Percentiles rank a stretch among this genome's conserved stretches.
These are phyloP conservation scores for Gandaritis pyraliata DNA, from an alignment of 2,888 invertebrate species.

Conservation along the genomic window DNA sequence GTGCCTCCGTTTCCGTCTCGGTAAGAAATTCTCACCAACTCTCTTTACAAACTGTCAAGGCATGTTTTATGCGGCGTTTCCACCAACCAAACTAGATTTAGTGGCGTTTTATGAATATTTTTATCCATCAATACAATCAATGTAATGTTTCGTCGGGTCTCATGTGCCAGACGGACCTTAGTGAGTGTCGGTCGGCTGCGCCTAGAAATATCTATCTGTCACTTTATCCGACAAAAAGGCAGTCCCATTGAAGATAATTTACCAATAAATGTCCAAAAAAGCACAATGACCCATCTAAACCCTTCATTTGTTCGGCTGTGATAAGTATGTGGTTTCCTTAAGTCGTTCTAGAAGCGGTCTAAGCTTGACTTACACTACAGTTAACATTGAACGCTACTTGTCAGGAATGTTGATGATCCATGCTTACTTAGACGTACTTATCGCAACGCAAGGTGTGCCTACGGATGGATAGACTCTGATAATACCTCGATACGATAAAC, in stretches of 20 bases:
- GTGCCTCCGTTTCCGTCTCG: slow-evolving; percentile 79
- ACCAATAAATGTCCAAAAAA: neutral
- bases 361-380: slow-evolving; percentile 29
- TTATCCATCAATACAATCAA: no score
- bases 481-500: slow-evolving; percentile 48
- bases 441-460: slow-evolving; percentile 42
- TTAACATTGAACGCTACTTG: slow-evolving; percentile 52
- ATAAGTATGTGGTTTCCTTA: slow-evolving; percentile 8
- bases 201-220: no score
- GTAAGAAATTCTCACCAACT: slow-evolving; percentile 54
- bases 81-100: neutral
- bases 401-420: slow-evolving; percentile 65
- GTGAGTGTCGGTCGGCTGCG: no score
- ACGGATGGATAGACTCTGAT: slow-evolving; percentile 46
- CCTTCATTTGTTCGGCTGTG: neutral
- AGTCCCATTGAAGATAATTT: no score
- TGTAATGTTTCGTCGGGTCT: no score
- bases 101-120: neutral
- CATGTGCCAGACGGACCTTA: no score
- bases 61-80: neutral
- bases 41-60: neutral
- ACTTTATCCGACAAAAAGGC: no score
- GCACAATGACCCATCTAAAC: neutral
- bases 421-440: slow-evolving; percentile 50
- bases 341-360: slow-evolving; percentile 29